Evolutionary conservation across 2,888 invertebrate species (phyloP).

Genomic region (Microplitis manilae): DNA sequence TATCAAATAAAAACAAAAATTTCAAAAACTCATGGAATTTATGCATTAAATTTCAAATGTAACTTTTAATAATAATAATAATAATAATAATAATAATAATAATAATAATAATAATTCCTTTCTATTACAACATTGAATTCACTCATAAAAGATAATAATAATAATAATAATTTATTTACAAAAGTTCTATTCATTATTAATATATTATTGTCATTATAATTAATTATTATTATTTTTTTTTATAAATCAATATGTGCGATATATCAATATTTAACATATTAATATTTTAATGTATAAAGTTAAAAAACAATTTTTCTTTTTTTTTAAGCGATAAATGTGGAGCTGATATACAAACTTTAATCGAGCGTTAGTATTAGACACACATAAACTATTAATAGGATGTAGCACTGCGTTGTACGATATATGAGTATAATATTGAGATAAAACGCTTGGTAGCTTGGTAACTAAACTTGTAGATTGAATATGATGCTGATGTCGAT

Average conservation of each 20-base stretch:
- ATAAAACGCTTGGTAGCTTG: neutral
- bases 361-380: constrained; percentile 42
- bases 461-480: neutral
- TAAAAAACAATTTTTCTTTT: neutral
- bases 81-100: too few relatives aligned
- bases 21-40: too few relatives aligned
- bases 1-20: too few relatives aligned
- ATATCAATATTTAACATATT: neutral
- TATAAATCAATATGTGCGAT: neutral
- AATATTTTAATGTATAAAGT: neutral
- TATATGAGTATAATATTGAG: neutral
- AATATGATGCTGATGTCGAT: neutral
- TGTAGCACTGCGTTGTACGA: constrained; percentile 8
- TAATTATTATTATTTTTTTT: neutral
- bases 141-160: too few relatives aligned
- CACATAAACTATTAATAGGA: constrained; percentile 53
- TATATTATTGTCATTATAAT: too few relatives aligned
- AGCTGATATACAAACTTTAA: constrained; percentile 41
- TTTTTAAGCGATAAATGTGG: neutral
- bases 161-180: too few relatives aligned
- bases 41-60: too few relatives aligned
- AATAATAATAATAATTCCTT: too few relatives aligned
- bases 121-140: too few relatives aligned
- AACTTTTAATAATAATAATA: too few relatives aligned
- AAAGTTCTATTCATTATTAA: too few relatives aligned